Evolutionary conservation across 2,113 vertebrate genomes (phyloP).

Genomic region (Tupaia chinensis): DNA sequence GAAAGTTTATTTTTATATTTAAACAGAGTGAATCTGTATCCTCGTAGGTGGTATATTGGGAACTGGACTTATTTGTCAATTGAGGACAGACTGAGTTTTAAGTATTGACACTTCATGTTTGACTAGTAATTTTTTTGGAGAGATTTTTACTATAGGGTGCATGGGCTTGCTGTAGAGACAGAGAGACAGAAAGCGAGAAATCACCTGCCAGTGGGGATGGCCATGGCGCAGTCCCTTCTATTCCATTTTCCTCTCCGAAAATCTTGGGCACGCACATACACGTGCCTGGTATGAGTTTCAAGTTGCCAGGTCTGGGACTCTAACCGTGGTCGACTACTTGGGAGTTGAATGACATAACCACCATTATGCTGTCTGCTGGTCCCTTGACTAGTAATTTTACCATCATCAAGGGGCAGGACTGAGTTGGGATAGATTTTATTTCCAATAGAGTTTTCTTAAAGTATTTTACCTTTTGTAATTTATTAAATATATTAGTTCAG

Average conservation of each 20-base stretch:
- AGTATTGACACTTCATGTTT: background rate
- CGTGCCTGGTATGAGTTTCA: too few relatives aligned
- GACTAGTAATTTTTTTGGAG: background rate
- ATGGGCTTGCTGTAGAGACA: too few relatives aligned
- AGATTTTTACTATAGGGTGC: too few relatives aligned
- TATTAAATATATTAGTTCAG: background rate
- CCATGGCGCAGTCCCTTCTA: too few relatives aligned
- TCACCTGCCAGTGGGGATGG: too few relatives aligned
- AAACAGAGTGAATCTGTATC: background rate
- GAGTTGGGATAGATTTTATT: conserved; percentile 23
- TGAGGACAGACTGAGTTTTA: conserved; percentile 1
- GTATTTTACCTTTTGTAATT: conserved; percentile 21
- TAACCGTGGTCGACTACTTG: too few relatives aligned
- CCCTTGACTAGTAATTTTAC: background rate
- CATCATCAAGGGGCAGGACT: background rate
- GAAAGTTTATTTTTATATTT: conserved; percentile 3
- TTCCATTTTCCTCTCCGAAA: too few relatives aligned
- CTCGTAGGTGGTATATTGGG: background rate
- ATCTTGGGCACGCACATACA: too few relatives aligned
- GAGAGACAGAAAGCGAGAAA: too few relatives aligned
- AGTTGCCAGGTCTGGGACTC: too few relatives aligned
- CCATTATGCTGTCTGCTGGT: too few relatives aligned
- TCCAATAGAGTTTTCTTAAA: background rate
- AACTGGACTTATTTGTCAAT: background rate
- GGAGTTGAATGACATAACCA: too few relatives aligned